A percentile compares a stretch with the other conserved stretches of the same genome.
phyloP scores from a whole-genome alignment of 2,888 invertebrate species.

The Ormyrus thymus region DNA sequence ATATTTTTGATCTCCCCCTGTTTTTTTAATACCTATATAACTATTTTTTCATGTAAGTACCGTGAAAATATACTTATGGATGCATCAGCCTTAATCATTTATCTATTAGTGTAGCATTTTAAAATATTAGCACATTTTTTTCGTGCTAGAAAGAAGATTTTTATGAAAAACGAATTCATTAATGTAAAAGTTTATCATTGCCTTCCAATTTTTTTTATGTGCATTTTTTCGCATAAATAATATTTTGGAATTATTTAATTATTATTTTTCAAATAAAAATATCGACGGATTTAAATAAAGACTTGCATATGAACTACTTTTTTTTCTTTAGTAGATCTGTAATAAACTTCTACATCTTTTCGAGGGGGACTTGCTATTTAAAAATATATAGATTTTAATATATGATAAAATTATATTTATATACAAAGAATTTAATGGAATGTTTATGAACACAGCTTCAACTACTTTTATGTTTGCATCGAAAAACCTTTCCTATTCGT shows the following conservation, averaged over 20 bases:
- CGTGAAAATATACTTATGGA: conserved; percentile 32
- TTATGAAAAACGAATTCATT: background rate
- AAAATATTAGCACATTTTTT: conserved; percentile 22
- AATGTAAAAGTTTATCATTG: conserved; percentile 15
- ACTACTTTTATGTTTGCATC: conserved; percentile 62
- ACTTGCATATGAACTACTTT: background rate
- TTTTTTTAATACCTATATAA: conserved; percentile 28
- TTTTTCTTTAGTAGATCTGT: background rate
- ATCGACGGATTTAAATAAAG: no score
- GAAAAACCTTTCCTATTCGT: conserved; percentile 49
- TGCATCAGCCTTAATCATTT: conserved; percentile 23
- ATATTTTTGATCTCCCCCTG: conserved; percentile 21
- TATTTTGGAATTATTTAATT: background rate
- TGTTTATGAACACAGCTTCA: conserved; percentile 64
- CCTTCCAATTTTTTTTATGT: background rate
- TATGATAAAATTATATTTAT: conserved; percentile 42
- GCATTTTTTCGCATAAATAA: background rate
- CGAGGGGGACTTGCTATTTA: conserved; percentile 3
- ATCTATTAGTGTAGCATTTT: conserved; percentile 2
- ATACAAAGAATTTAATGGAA: conserved; percentile 60
- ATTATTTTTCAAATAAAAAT: background rate
- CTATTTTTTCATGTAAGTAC: conserved; percentile 38
- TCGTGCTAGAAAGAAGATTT: conserved; percentile 8
- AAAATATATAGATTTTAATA: conserved; percentile 24
- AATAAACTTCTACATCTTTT: conserved; percentile 4